Evolutionary conservation across 1,140 invertebrate species (phyloP), one percentile per base, ranked within the genome.

Genomic region (Diabrotica undecimpunctata): DNA sequence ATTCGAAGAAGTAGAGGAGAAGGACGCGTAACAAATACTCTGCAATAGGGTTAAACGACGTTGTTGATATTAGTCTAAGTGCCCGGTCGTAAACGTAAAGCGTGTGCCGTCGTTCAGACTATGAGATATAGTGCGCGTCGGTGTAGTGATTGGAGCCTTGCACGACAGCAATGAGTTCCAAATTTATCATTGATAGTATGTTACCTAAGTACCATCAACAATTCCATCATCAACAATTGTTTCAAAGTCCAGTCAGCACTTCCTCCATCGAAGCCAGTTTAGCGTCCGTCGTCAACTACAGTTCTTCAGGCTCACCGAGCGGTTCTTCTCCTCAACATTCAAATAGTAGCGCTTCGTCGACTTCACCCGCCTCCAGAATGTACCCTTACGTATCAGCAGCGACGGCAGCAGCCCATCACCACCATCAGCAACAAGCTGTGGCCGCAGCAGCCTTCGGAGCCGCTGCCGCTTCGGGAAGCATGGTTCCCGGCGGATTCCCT

Each of bases 141-240:
- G 72, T 72, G 67, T 67, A 75, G 76, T 77, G 76, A 74, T 65
- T 65, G 70, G 70, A 58, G 62, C 70, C 62, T 68, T 69, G 69
- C 68, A 66, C 68, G 54, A 66, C 70, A 71, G 88, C 86, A 85
- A 95, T 95, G 93, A 95, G 90, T 89, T 92, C 90, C 83, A 95
- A 96, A 89, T 95, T 95, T 84, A 90, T 93, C 87, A 94, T 95
- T 84, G 93, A 95, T 92, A 94, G 91, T 86, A 95, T 95, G 92
- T 89, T 96, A 83, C 93, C 93, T 74, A 95, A 95, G 87, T 96
- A 96, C 83, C 88, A 90, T 79, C 88, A 88, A 77, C 89, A 90
- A 82, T 90, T 89, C 77, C 87, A 85, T 82, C 88, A 87, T 83
- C 85, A 86, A 70, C 85, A 86, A 74, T 81, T 87, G 72, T 84